Conservation (phyloP, 2,888 invertebrate genomes). For the Ischnura elegans region DNA sequence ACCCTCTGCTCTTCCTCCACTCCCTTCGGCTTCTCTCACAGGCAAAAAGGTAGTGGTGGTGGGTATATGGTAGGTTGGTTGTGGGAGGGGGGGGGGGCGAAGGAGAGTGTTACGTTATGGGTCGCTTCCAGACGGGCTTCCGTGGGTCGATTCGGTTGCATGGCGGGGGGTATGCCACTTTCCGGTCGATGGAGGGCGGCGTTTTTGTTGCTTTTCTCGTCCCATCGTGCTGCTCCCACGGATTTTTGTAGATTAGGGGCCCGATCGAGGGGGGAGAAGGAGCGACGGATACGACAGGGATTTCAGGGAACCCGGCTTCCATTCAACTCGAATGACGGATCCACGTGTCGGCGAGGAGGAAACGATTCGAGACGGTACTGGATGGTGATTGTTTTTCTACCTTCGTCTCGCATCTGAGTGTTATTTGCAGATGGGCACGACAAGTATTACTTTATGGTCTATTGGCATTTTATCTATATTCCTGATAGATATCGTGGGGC, state of each 20-base stretch:
- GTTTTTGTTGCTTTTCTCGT: neutral
- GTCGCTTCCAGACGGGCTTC: neutral
- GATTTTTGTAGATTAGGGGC: neutral
- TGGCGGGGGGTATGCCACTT: neutral
- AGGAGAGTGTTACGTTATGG: neutral
- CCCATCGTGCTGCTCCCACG: neutral
- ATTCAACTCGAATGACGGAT: neutral
- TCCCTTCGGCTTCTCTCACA: neutral
- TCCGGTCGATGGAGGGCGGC: neutral
- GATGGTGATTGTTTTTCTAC: too few species aligned
- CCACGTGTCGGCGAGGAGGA: neutral
- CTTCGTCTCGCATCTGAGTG: too few species aligned
- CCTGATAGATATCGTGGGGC: too few species aligned
- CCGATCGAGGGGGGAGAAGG: neutral
- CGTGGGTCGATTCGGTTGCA: neutral
- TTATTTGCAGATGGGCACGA: too few species aligned
- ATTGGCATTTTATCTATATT: too few species aligned
- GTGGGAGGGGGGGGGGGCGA: neutral
- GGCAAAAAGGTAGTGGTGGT: neutral
- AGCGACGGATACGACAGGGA: neutral
- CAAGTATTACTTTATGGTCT: too few species aligned
- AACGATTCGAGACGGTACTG: neutral
- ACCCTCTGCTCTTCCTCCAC: neutral
- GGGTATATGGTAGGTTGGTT: too few species aligned
- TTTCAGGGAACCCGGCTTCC: neutral